Conservation (phyloP, 1,140 invertebrate species). For the Drosophila littoralis region DNA sequence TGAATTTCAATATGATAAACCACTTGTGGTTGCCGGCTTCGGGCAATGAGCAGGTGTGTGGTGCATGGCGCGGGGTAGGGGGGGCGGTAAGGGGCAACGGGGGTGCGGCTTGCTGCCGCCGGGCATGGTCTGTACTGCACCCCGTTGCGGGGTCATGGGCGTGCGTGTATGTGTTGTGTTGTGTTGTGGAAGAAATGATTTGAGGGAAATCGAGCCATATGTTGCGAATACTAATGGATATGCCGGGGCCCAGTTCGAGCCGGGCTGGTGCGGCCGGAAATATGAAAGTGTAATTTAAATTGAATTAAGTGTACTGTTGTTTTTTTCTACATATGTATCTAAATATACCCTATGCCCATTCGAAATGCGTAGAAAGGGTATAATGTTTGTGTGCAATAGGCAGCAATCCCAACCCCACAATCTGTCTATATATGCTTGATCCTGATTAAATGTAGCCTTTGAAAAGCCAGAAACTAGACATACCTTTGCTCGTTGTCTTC, state of each 20-base stretch:
- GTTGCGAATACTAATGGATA: slow-evolving; percentile 84
- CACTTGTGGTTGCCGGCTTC: slow-evolving; percentile 72
- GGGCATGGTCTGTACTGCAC: background rate
- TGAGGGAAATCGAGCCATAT: slow-evolving; percentile 83
- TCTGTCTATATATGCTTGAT: too few species aligned
- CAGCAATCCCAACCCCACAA: too few species aligned
- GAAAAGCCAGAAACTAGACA: too few species aligned
- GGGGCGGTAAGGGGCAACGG: background rate
- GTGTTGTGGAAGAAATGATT: slow-evolving; percentile 49
- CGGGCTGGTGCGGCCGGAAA: slow-evolving; percentile 56
- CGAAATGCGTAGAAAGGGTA: too few species aligned
- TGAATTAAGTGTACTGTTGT: slow-evolving; percentile 78
- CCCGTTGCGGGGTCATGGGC: slow-evolving; percentile 19
- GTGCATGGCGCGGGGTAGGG: background rate
- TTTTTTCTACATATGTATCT: background rate
- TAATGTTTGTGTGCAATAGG: too few species aligned
- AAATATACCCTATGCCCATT: too few species aligned
- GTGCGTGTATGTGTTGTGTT: slow-evolving; percentile 13
- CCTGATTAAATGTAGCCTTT: too few species aligned
- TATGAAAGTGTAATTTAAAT: slow-evolving; percentile 84
- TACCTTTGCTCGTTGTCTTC: too few species aligned
- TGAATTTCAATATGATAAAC: slow-evolving; percentile 82
- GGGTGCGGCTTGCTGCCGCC: background rate
- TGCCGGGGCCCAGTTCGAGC: slow-evolving; percentile 25
- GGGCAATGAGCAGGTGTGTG: slow-evolving; percentile 5